Percentiles rank a stretch among this genome's conserved stretches.
phyloP scores from a whole-genome alignment of 2,888 invertebrate genomes.

The Pollenia griseotomentosa region DNA sequence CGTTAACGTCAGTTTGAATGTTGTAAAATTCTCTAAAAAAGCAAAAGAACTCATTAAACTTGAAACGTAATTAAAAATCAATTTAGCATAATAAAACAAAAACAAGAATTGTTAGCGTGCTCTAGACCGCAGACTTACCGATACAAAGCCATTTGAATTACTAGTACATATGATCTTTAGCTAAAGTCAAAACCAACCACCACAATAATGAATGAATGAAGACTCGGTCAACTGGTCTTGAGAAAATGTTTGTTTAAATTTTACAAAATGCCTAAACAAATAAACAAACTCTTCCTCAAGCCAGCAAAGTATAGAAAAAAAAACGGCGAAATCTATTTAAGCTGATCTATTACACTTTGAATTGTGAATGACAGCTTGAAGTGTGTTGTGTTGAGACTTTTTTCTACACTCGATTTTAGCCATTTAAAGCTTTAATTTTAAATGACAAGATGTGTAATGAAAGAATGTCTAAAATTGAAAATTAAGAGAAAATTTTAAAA shows the following conservation, averaged over 20 bases:
- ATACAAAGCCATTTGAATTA: neutral
- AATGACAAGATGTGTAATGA: conserved; percentile 41
- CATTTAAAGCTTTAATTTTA: conserved; percentile 49
- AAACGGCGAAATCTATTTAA: conserved; percentile 38
- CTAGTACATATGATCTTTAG: neutral
- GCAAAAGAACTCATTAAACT: conserved; percentile 44
- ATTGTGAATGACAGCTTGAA: conserved; percentile 56
- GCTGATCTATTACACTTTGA: conserved; percentile 56
- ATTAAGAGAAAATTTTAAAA: neutral
- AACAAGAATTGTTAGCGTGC: conserved; percentile 40
- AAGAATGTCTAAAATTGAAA: conserved; percentile 18
- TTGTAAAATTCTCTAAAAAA: conserved; percentile 1
- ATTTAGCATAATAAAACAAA: conserved; percentile 48
- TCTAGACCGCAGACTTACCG: neutral
- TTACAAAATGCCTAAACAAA: neutral
- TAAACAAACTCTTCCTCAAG: neutral
- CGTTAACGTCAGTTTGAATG: neutral
- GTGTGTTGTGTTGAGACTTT: conserved; percentile 22
- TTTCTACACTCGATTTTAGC: conserved; percentile 12
- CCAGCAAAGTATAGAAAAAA: neutral
- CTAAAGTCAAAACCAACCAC: neutral
- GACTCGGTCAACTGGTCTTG: neutral
- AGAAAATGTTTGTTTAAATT: conserved; percentile 8
- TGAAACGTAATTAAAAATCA: conserved; percentile 51
- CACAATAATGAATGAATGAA: neutral